Percentiles rank a stretch among this genome's conserved stretches.
phyloP scores from a whole-genome alignment of 2,797 vertebrate genomes.

The Tangara arthus region DNA sequence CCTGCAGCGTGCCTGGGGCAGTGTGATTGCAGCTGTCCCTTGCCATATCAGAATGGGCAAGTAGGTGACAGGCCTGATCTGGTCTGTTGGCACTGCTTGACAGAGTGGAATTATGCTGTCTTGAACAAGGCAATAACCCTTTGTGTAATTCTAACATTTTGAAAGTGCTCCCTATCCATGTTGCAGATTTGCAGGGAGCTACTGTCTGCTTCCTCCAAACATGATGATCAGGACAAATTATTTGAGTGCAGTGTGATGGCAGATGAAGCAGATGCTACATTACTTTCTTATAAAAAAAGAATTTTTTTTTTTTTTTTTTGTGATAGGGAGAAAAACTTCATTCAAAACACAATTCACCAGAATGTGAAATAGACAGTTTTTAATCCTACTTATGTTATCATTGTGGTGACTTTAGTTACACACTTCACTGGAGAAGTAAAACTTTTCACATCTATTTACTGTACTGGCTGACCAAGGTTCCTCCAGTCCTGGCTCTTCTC shows the following conservation, averaged over 20 bases:
- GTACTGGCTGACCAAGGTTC: neutral
- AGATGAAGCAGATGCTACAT: neutral
- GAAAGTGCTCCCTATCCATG: neutral
- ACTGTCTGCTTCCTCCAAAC: neutral
- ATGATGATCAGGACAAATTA: neutral
- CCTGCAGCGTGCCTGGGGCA: neutral
- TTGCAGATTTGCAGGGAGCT: neutral
- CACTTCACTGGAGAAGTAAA: neutral
- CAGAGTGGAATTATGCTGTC: neutral
- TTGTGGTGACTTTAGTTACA: neutral
- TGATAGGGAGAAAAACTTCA: rapidly evolving
- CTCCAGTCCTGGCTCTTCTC: neutral
- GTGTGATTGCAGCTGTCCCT: neutral
- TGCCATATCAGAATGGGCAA: neutral
- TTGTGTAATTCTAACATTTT: slow-evolving; percentile 23
- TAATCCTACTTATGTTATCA: neutral
- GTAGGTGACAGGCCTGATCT: neutral
- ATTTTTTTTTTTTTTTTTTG: neutral
- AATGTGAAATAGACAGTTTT: neutral
- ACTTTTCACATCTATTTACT: neutral
- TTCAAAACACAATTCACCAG: neutral
- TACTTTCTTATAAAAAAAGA: neutral
- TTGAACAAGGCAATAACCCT: neutral
- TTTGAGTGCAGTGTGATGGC: neutral
- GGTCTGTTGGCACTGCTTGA: neutral